Evolutionary conservation across 2,113 vertebrate species (phyloP).

Genomic region (Grammomys dolichurus): DNA sequence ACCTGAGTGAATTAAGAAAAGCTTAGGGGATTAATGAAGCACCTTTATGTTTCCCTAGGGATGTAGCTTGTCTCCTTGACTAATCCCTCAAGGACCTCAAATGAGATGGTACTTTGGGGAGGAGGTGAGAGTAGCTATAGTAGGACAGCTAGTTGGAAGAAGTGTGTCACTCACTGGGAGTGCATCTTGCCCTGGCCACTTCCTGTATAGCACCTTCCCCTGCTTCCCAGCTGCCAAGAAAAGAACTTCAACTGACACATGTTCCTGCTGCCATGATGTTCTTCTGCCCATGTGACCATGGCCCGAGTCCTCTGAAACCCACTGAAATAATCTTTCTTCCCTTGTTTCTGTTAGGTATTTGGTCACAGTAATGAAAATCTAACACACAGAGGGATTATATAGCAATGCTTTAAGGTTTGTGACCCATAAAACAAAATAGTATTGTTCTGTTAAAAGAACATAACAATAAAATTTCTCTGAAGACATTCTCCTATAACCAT

Average conservation of each 20-base stretch:
- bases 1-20: neutral
- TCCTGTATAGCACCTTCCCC: neutral
- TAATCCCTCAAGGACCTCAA: neutral
- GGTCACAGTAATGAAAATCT: neutral
- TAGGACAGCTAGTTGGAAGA: neutral
- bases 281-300: neutral
- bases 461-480: neutral
- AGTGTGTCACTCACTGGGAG: neutral
- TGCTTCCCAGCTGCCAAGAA: neutral
- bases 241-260: neutral
- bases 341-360: neutral
- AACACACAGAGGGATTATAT: neutral
- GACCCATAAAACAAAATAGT: neutral
- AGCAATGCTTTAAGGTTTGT: slow-evolving; percentile 1
- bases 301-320: neutral
- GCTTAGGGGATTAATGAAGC: neutral
- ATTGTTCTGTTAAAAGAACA: neutral
- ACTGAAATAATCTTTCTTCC: neutral
- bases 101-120: neutral
- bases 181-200: neutral
- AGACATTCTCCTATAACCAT: neutral
- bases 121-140: neutral
- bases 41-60: too few relatives aligned
- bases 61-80: neutral
- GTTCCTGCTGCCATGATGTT: neutral